Evolutionary conservation across 2,113 vertebrate genomes (phyloP).

Genomic region (Phylloscopus trochilus): DNA sequence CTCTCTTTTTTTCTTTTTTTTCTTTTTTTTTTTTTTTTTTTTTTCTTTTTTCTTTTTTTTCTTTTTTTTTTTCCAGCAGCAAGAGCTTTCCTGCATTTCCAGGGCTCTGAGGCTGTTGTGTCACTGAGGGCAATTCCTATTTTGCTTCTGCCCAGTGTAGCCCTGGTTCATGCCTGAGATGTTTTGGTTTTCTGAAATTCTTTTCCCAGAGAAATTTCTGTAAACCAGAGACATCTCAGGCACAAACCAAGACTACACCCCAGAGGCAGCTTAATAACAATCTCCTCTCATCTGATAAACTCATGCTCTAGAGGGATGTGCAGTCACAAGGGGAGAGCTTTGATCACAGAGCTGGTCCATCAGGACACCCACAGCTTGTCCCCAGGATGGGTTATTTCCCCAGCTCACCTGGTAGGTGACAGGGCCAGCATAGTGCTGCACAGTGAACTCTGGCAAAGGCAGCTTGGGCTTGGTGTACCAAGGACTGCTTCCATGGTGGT

Average conservation of each 20-base stretch:
- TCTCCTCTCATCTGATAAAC: neutral
- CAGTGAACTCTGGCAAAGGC: slow-evolving; percentile 88
- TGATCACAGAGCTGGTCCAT: neutral
- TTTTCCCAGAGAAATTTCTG: no score
- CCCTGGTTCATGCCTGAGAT: no score
- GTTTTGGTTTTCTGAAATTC: no score
- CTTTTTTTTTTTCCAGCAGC: neutral
- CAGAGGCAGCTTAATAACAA: neutral
- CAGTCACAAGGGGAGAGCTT: neutral
- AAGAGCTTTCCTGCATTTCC: neutral
- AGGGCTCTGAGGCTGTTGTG: neutral
- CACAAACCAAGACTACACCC: neutral
- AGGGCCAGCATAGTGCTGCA: slow-evolving; percentile 87
- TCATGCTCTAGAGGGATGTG: neutral
- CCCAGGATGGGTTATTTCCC: neutral
- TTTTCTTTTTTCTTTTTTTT: no score
- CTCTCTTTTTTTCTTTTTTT: neutral
- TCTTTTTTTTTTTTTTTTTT: neutral
- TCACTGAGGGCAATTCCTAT: neutral
- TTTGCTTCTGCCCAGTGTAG: neutral
- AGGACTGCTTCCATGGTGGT: slow-evolving; percentile 82
- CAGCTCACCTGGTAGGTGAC: slow-evolving; percentile 89
- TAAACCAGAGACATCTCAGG: no score
- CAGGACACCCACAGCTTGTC: neutral
- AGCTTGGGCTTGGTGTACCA: slow-evolving; percentile 87